Conservation (phyloP, 2,888 invertebrate species). For the Lutraria lutraria region DNA sequence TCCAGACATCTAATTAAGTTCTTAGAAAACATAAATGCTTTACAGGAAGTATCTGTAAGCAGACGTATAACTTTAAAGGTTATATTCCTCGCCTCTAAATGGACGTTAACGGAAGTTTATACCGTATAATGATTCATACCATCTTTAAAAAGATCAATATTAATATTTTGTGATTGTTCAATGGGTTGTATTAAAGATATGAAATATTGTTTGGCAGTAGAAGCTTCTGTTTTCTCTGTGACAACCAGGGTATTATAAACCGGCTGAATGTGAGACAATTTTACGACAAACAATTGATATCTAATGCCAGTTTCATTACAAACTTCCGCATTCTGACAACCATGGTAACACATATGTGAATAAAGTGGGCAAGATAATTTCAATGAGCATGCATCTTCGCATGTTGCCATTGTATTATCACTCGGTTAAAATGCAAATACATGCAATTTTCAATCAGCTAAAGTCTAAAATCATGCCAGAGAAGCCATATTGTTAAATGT, state of each 20-base stretch:
- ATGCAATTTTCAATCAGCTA: neutral
- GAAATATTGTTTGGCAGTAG: neutral
- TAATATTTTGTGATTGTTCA: slow-evolving; percentile 2
- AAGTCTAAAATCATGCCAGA: neutral
- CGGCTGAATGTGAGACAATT: neutral
- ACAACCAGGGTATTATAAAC: slow-evolving; percentile 23
- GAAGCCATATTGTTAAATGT: neutral
- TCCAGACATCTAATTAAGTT: neutral
- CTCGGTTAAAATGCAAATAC: neutral
- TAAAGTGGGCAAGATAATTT: neutral
- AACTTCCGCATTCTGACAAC: neutral
- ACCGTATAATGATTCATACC: neutral
- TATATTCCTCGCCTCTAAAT: neutral
- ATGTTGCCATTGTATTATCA: neutral
- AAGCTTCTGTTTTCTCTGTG: neutral
- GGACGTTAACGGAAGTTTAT: neutral
- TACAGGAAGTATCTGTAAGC: neutral
- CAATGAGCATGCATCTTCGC: neutral
- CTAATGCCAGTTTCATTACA: neutral
- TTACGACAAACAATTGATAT: slow-evolving; percentile 19
- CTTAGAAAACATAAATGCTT: neutral
- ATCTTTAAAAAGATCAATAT: slow-evolving; percentile 5
- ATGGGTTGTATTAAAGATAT: neutral
- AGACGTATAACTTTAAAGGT: neutral
- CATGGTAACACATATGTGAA: neutral